Base-by-base conservation (phyloP, 2,888 invertebrate genomes). In the Thecophora atra region DNA sequence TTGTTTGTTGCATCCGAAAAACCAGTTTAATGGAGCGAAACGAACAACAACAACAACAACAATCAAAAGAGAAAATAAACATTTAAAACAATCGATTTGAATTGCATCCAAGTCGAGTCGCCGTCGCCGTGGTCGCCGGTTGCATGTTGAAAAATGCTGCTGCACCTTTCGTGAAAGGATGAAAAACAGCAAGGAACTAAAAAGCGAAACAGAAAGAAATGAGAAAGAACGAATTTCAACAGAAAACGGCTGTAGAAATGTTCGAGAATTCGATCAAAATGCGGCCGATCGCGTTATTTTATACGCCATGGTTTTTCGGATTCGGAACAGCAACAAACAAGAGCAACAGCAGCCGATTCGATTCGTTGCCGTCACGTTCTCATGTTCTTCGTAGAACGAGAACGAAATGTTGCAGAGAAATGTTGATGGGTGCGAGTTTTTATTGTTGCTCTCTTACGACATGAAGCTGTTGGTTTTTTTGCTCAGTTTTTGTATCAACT, bases 71-170 rank as follows among this genome's bases (percentile, higher is more conserved):
- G 28, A 37, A 24, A 62, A 54, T 19, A 11, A 21, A 54, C 54
- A 21, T 54, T 58, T 24, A 58, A 51, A 13, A 66, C 52, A 51
- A 63, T 63, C 70, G 63, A 70, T 63, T 70, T 62, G 69, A 69
- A 69, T 62, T 70, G 70, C 52, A 70, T 63, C 63, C 62, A 69
- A 69, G 69, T 62, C 63, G 52, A 26, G 26, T 58, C 8, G 26
- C 15, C 15, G 17, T 5, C 17, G 11, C 13, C 17, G 17, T 17
- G 28, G 6, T 28, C 15, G 24, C 26, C 6, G 19, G 24, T 56
- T 24, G 28, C 28, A 17, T 17, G 1, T 13, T 28, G 3, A 24
- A 58, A 58, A 58, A 58, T 28, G 8, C 54, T 54, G 17, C 17
- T 52, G 3, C 21, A 56, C 6, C 19, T 6, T 13, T 17, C 8